Conservation (phyloP, 1,140 invertebrate species). For the Trypoxylus dichotomus region DNA sequence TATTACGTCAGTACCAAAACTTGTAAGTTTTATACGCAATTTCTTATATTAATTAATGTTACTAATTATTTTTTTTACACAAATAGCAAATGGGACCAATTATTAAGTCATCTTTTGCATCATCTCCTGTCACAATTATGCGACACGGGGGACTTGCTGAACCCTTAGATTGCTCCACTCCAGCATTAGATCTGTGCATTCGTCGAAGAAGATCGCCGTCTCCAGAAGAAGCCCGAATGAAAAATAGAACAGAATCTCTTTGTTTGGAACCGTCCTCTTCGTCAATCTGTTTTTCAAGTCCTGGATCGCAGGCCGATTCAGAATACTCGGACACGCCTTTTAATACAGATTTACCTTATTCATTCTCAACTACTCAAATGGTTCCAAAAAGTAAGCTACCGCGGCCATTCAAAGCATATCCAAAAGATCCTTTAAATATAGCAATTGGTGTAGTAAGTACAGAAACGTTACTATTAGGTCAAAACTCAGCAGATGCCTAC, state of each 20-base stretch:
- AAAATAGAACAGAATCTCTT: neutral
- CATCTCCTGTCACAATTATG: neutral
- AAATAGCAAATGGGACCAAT: neutral
- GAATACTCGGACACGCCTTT: neutral
- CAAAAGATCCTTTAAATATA: slow-evolving; percentile 66
- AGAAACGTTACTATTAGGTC: slow-evolving; percentile 54
- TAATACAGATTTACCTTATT: neutral
- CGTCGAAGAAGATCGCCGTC: slow-evolving; percentile 11
- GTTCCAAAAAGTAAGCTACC: slow-evolving; percentile 50
- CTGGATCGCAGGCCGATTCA: slow-evolving; percentile 8
- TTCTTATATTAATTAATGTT: neutral
- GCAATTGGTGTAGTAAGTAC: slow-evolving; percentile 53
- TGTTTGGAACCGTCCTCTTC: neutral
- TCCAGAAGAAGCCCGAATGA: neutral
- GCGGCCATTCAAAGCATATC: slow-evolving; percentile 73
- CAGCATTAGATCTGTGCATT: slow-evolving; percentile 26
- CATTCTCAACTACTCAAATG: neutral
- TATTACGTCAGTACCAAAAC: neutral
- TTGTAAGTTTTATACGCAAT: neutral
- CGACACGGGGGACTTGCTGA: slow-evolving; percentile 17
- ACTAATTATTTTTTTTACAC: neutral
- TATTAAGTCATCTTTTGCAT: neutral
- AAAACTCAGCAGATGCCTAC: slow-evolving; percentile 64
- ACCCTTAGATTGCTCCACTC: slow-evolving; percentile 26
- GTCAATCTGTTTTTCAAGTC: slow-evolving; percentile 5